phyloP scores from a whole-genome alignment of 1,140 invertebrate genomes.

The Tetragnatha versicolor region DNA sequence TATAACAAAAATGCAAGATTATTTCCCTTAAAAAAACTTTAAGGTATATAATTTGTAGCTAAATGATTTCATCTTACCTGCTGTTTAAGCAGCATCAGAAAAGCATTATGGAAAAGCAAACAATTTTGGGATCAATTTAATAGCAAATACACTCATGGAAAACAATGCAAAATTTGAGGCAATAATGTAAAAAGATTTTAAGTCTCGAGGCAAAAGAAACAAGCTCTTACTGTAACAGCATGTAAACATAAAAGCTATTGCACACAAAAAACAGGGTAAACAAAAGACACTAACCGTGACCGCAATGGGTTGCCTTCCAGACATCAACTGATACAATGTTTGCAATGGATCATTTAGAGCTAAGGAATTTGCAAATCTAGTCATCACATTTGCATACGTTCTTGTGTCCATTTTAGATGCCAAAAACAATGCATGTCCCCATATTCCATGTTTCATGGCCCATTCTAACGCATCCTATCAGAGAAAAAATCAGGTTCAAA shows the following conservation, averaged over 20 bases:
- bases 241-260: no score
- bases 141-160: no score
- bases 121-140: no score
- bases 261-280: neutral
- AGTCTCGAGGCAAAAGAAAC: neutral
- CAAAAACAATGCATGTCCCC: constrained; percentile 93
- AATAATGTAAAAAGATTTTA: neutral
- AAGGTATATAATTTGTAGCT: no score
- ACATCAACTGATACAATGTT: constrained; percentile 90
- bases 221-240: no score
- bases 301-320: constrained; percentile 82
- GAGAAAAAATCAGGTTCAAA: constrained; percentile 51
- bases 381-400: constrained; percentile 85
- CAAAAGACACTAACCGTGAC: constrained; percentile 72
- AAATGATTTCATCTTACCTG: no score
- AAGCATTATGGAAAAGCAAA: no score
- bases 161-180: neutral
- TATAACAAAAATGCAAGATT: no score
- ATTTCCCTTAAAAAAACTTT: no score
- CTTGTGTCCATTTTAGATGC: constrained; percentile 87
- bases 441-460: constrained; percentile 86
- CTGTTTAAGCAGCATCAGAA: no score
- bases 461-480: constrained; percentile 74
- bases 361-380: constrained; percentile 87
- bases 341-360: constrained; percentile 87